phyloP scores from a whole-genome alignment of 2,888 invertebrate genomes.

The Diaperis boleti region DNA sequence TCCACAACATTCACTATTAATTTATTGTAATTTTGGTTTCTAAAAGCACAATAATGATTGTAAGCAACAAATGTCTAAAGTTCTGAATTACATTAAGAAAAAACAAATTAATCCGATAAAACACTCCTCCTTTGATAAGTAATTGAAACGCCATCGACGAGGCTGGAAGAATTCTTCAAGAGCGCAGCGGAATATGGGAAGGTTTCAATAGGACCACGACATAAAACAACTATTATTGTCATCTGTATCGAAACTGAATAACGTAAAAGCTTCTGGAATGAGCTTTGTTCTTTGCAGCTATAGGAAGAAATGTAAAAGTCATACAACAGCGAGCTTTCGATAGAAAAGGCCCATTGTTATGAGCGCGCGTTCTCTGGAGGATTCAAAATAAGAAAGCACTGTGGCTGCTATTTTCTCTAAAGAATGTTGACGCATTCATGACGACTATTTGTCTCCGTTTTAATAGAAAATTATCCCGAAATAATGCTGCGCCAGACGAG shows the following conservation, averaged over 20 bases:
- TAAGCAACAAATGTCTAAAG: too few relatives aligned
- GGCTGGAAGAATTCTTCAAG: neutral
- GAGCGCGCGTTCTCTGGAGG: constrained; percentile 61
- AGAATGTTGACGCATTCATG: constrained; percentile 61
- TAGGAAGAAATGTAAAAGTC: constrained; percentile 65
- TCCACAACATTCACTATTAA: too few relatives aligned
- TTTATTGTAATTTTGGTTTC: too few relatives aligned
- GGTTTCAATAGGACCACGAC: constrained; percentile 58
- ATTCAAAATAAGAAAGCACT: constrained; percentile 62
- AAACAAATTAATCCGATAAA: too few relatives aligned
- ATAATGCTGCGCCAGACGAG: constrained; percentile 26
- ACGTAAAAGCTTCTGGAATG: constrained; percentile 63
- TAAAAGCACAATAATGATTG: too few relatives aligned
- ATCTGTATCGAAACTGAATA: constrained; percentile 64
- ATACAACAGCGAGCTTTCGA: constrained; percentile 63
- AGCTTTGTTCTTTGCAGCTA: constrained; percentile 63
- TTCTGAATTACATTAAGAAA: too few relatives aligned
- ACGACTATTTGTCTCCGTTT: constrained; percentile 54
- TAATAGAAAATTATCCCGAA: constrained; percentile 58
- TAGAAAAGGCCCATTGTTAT: constrained; percentile 61
- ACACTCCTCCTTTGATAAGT: too few relatives aligned
- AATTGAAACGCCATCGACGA: neutral
- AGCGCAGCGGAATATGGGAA: constrained; percentile 6
- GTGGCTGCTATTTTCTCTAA: constrained; percentile 65
- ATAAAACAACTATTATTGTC: constrained; percentile 63